Conservation (phyloP, 2,888 invertebrate species). For the Rhabditophanes sp. region DNA sequence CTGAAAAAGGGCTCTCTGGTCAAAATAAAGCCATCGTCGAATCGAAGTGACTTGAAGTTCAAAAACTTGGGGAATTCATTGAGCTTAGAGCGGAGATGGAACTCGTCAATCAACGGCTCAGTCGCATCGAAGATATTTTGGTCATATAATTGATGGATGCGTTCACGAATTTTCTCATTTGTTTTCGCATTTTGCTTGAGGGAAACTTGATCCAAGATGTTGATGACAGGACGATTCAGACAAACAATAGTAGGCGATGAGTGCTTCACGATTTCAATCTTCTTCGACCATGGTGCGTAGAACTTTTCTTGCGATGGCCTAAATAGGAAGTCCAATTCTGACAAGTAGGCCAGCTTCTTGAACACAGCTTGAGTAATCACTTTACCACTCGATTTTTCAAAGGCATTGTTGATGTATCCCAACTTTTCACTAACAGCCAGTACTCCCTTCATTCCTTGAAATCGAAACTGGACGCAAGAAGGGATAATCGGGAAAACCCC, state of each 20-base stretch:
- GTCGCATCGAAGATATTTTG: conserved; percentile 19
- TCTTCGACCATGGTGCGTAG: conserved; percentile 6
- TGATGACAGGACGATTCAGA: conserved; percentile 42
- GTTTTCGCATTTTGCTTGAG: conserved; percentile 16
- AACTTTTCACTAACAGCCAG: too few relatives aligned
- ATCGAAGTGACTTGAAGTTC: not conserved
- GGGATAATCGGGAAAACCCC: conserved; percentile 12
- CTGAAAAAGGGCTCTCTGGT: conserved; percentile 11
- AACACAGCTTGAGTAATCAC: too few relatives aligned
- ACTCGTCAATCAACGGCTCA: conserved; percentile 17
- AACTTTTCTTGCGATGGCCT: conserved; percentile 11
- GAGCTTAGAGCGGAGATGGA: conserved; percentile 13
- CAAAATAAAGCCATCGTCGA: not conserved
- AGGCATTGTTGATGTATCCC: too few relatives aligned
- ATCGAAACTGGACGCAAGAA: conserved; percentile 22
- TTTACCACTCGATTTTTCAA: too few relatives aligned
- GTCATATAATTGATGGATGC: conserved; percentile 24
- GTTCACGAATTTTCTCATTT: conserved; percentile 13
- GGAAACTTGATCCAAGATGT: conserved; percentile 34
- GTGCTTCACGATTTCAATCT: conserved; percentile 25
- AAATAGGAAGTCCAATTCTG: conserved; percentile 3
- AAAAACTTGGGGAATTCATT: conserved; percentile 6
- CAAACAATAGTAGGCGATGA: conserved; percentile 22
- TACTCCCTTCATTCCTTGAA: conserved; percentile 42
- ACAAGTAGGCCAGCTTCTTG: too few relatives aligned